Evolutionary conservation across 2,113 vertebrate genomes (phyloP).

Genomic region (Poecilia latipinna): DNA sequence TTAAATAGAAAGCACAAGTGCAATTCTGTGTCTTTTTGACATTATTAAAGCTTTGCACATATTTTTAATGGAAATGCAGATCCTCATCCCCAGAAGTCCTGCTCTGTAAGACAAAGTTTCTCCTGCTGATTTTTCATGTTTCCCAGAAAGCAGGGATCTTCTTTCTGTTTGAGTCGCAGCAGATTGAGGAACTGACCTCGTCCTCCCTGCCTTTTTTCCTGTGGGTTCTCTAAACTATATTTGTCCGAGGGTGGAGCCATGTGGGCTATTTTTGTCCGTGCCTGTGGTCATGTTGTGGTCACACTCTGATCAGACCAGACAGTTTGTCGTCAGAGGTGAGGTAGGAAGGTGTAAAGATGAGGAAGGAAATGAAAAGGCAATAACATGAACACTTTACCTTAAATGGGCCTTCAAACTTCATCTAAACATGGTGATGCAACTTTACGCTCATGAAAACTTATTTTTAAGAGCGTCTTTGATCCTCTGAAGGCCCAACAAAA

Average conservation of each 20-base stretch:
- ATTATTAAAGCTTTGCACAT: too few relatives aligned
- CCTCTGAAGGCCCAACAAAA: neutral
- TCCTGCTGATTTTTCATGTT: neutral
- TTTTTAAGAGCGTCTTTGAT: neutral
- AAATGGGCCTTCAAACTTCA: neutral
- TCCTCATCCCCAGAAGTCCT: too few relatives aligned
- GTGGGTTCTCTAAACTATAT: constrained; percentile 44
- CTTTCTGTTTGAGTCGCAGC: neutral
- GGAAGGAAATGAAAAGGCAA: neutral
- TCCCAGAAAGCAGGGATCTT: neutral
- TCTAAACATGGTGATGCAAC: neutral
- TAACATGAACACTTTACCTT: neutral
- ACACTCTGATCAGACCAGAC: constrained; percentile 36
- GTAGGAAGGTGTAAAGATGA: constrained; percentile 1
- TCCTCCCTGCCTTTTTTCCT: constrained; percentile 20
- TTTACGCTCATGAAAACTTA: neutral
- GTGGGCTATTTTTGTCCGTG: constrained; percentile 55
- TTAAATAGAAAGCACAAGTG: too few relatives aligned
- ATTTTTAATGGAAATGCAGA: too few relatives aligned
- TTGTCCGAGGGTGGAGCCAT: constrained; percentile 51
- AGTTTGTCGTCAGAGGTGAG: constrained; percentile 6
- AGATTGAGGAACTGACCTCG: neutral
- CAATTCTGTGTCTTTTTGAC: too few relatives aligned
- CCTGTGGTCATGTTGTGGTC: constrained; percentile 52
- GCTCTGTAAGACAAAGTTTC: neutral